Percentiles rank a stretch among this genome's conserved stretches.
These are phyloP conservation scores for Psylliodes chrysocephalus DNA, from an alignment of 2,888 invertebrate genomes.

Conservation along the genomic window DNA sequence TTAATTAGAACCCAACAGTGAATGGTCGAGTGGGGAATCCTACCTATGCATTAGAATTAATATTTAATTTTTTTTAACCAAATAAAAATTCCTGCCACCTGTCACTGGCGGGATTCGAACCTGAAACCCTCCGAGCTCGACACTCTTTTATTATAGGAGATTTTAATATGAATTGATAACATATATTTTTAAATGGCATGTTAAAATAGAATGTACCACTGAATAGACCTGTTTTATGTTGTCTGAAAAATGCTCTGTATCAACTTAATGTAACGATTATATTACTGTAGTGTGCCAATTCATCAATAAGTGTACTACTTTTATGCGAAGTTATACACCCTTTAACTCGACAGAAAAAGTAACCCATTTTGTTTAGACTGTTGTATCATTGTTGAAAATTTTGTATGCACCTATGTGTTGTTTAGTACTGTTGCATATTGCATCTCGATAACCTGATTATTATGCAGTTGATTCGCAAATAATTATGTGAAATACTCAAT, in stretches of 20 bases:
- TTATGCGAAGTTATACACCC: slow-evolving; percentile 7
- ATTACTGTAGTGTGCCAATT: slow-evolving; percentile 39
- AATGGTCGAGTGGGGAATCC: too few relatives aligned
- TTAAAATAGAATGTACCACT: too few relatives aligned
- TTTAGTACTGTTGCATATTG: slow-evolving; percentile 45
- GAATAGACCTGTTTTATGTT: too few relatives aligned
- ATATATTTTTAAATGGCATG: too few relatives aligned
- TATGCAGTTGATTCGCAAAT: slow-evolving; percentile 22
- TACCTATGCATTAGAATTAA: too few relatives aligned
- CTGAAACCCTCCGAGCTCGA: too few relatives aligned
- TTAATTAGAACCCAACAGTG: too few relatives aligned
- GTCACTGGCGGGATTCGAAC: too few relatives aligned
- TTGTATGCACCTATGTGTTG: slow-evolving; percentile 45
- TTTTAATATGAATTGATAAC: too few relatives aligned
- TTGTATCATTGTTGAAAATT: slow-evolving; percentile 40
- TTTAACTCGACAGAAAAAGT: slow-evolving; percentile 1
- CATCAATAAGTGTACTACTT: slow-evolving; percentile 29
- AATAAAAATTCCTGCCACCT: too few relatives aligned
- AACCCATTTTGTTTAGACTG: slow-evolving; percentile 23
- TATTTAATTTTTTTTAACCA: too few relatives aligned
- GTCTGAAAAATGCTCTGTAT: slow-evolving; percentile 23
- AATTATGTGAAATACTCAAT: slow-evolving; percentile 36
- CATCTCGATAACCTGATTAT: slow-evolving; percentile 23
- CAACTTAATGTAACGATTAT: slow-evolving; percentile 18
- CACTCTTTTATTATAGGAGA: too few relatives aligned